Evolutionary conservation across 2,797 vertebrate genomes (phyloP), one percentile per base, ranked within the genome.

Genomic region (Vespertilio murinus): DNA sequence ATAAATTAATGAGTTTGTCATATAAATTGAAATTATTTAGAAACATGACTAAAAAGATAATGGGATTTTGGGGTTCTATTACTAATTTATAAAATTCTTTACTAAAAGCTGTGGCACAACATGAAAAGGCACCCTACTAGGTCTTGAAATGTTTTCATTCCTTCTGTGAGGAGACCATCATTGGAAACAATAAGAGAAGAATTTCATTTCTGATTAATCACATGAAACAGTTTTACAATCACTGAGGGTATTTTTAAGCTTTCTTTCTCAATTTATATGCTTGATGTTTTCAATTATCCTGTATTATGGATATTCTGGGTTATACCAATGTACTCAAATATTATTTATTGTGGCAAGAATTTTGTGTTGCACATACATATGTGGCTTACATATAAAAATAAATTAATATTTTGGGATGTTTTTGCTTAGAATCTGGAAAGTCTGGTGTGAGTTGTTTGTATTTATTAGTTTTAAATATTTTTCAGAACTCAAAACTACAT

Each of bases 271-370:
- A 1, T 86, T 86, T 86, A 90, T 92, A 38, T 88, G 38, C 28
- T 93, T 92, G 49, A 83, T 94, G 92, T 95, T 96, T 93, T 75
- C n/a, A 81, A 8, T 88, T 93, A 56, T 71, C 23, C 12, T 12
- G 71, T 10, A 85, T 79, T 93, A 94, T 9, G 10, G 22, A 47
- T 78, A 86, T 45, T 91, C 8, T 91, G 69, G 69, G 8, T 73
- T 88, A 42, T 64, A 35, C 16, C 52, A 69, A 18, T 79, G 20
- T 80, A 75, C 49, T 92, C n/a, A 92, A 79, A 67, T 91, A 86
- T 84, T 56, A 69, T 61, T 95, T 90, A 78, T 75, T 79, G 23
- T 59, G 30, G 20, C 20, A 92, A 77, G 49, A 94, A 70, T 69
- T 88, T 12, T 88, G 35, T 88, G 45, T 40, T 87, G 30, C 54